Base-by-base conservation (phyloP, 2,888 invertebrate species). In the Flexamia atlantica region DNA sequence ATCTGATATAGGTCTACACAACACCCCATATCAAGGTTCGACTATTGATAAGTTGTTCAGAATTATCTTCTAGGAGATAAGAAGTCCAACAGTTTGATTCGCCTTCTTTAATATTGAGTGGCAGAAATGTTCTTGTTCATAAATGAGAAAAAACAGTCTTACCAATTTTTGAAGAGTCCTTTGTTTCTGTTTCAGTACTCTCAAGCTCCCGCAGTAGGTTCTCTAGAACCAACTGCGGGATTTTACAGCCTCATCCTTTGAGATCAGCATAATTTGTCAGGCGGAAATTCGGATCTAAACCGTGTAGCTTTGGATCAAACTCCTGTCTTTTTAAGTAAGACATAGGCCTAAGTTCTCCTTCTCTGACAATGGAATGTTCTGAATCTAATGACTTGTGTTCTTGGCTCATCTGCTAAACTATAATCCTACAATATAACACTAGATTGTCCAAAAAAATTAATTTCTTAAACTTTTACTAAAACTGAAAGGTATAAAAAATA, bases 221-320 rank as follows among this genome's bases (percentile, higher is more conserved):
- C 87, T 92, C 91, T 89, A 98, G 92, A 85, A 96, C 96, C 92
- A 97, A 97, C 91, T 97, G 97, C 87, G 97, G 97, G 90, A 98
- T 97, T 92, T 98, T 98, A 91, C 97, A 98, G 89, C 97, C 97
- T 91, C 97, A 96, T 91, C 97, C 97, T 92, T 97, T 97, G 88
- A 98, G 92, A 91, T 98, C 97, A 85, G 98, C 96, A 90, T 97
- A 98, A 87, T 97, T 95, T 88, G 98, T 98, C 89, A 99, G 92
- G 87, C 97, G 95, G 93, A 99, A 99, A 91, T 95, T 95, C 64
- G 95, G 93, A 90, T 97, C 96, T 91, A 98, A 93, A 89, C 97
- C 97, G 91, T 97, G 96, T 88, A 95, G 96, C 88, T 95, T 94
- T 88, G 98, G 97, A 90, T 95, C 95, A 90, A 96, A 96, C 20